Base-by-base conservation (phyloP, 1,140 invertebrate genomes). In the Proales similis region DNA sequence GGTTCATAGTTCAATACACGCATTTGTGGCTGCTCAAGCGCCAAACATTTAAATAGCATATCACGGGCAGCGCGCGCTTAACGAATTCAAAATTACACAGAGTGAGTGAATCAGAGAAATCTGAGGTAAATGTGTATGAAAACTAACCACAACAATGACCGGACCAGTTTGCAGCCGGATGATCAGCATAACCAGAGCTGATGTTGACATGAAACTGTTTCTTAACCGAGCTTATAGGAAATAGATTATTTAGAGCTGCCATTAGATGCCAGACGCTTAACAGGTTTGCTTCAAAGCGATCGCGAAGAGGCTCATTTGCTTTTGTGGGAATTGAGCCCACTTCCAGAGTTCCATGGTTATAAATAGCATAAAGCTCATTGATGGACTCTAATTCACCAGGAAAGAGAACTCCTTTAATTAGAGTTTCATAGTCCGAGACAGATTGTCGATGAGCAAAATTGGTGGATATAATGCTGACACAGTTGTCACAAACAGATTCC, bases 1-100 rank as follows among this genome's bases (percentile, higher is more conserved):
- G 92, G 92, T 3, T 90, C 85, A 77, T 95, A 97, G 75, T 85
- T 93, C 2, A 97, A 72, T 7, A 94, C 84, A 61, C 82, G 77
- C 0, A 90, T 76, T 19, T 81, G 70, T n/a, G 82, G 81, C 66
- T 86, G 82, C 78, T 97, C 92, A 24, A 81, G 73, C 6, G 89
- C 88, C 45, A 97, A 77, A 3, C 79, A 77, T 70, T 82, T 83
- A 68, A 95, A 91, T 71, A 85, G 89, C 82, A 92, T 87, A 69
- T 95, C 88, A 45, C 90, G 77, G 14, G 87, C 85, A 12, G 91
- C 87, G 6, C 51, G 26, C 12, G 33, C 51, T 51, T 5, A 51
- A 51, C 12, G 3, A 48, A 27, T 1, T 29, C 14, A 22, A 14
- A 32, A 26, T 4, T 30, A 6, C 5, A 30, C 17, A 17, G 7